Percentiles rank a stretch among this genome's conserved stretches.
Conservation (phyloP, 1,140 invertebrate genomes). For the Heliothis subflexa region DNA sequence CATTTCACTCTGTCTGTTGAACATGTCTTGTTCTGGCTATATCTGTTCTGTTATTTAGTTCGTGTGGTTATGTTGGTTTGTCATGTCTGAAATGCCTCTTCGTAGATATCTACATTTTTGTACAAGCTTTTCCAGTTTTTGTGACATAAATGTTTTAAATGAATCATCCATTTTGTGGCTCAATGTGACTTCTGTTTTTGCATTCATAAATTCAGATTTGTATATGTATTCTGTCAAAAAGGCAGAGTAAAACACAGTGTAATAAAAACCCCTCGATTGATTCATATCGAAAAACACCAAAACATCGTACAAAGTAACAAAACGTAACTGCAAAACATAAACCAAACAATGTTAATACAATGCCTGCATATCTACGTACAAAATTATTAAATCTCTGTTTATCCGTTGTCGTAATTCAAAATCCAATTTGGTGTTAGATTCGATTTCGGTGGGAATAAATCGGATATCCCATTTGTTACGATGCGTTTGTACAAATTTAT, state of each 20-base stretch:
- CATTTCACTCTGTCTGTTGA: conserved; percentile 28
- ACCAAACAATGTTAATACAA: conserved; percentile 34
- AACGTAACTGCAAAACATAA: conserved; percentile 9
- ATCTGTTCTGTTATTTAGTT: not conserved
- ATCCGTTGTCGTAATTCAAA: conserved; percentile 68
- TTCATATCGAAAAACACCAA: conserved; percentile 26
- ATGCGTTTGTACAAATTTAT: conserved; percentile 60
- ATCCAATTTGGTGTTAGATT: conserved; percentile 71
- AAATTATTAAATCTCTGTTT: conserved; percentile 57
- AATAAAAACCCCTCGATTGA: conserved; percentile 17
- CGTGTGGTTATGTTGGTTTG: not conserved
- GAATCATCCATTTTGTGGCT: not conserved
- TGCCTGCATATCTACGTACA: conserved; percentile 20
- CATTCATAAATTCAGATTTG: conserved; percentile 3
- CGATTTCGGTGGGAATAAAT: conserved; percentile 68
- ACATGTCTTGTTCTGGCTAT: conserved; percentile 10
- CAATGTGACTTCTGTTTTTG: not conserved
- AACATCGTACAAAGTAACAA: conserved; percentile 15
- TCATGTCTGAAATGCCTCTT: not conserved
- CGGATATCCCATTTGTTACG: conserved; percentile 66
- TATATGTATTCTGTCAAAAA: conserved; percentile 9
- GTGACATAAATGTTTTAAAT: not conserved
- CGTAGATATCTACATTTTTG: not conserved
- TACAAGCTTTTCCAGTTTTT: too few species aligned
- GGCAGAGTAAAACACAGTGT: not conserved